Evolutionary conservation across 64 coral and sea anemone genomes (phyloP).

Genomic region (Orbicella faveolata): DNA sequence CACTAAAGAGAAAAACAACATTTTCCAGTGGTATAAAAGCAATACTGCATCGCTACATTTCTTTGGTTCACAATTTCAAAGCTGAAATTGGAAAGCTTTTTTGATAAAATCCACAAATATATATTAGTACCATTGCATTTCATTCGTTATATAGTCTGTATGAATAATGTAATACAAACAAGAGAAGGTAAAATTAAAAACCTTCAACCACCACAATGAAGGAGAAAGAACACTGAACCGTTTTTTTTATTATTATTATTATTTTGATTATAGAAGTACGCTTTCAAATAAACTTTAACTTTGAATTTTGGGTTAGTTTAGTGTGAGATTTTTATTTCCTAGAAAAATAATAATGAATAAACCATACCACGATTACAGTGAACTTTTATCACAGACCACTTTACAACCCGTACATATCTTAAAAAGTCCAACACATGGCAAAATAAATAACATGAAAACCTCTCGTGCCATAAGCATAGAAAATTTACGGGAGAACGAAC

Average conservation of each 20-base stretch:
- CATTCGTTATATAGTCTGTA: background rate
- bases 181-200: background rate
- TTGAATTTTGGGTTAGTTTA: background rate
- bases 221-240: too few relatives aligned
- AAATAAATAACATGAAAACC: background rate
- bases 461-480: background rate
- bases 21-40: too few relatives aligned
- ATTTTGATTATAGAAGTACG: too few relatives aligned
- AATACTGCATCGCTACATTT: too few relatives aligned
- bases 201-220: background rate
- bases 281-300: background rate
- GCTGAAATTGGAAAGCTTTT: too few relatives aligned
- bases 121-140: background rate
- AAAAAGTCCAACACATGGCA: background rate
- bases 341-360: conserved; percentile 11
- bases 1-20: too few relatives aligned
- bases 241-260: too few relatives aligned
- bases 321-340: background rate
- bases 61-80: too few relatives aligned
- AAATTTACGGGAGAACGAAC: background rate
- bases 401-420: background rate
- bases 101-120: background rate
- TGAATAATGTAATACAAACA: background rate
- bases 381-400: conserved; percentile 11
- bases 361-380: background rate